Evolutionary conservation across 2,888 invertebrate species (phyloP).

Genomic region (Exephanes ischioxanthus): DNA sequence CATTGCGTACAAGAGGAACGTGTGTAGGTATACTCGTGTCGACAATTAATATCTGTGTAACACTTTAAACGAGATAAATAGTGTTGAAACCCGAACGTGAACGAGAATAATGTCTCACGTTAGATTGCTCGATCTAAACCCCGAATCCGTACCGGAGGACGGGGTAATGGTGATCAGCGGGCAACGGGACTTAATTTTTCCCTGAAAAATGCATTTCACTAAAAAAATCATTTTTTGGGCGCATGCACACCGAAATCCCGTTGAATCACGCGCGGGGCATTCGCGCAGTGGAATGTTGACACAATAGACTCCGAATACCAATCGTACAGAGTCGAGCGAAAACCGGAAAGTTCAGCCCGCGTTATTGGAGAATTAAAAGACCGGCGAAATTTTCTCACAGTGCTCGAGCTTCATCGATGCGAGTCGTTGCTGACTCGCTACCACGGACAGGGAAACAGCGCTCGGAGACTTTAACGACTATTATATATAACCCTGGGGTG

Average conservation of each 20-base stretch:
- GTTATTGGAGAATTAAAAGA: not conserved
- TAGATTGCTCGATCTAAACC: constrained; percentile 11
- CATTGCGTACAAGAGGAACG: constrained; percentile 5
- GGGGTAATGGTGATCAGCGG: no score
- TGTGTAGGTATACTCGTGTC: not conserved
- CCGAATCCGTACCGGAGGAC: no score
- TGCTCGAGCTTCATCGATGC: not conserved
- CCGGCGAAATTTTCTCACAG: not conserved
- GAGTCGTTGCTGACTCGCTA: not conserved
- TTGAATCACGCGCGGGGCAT: not conserved
- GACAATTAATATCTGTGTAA: constrained; percentile 11
- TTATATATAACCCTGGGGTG: not conserved
- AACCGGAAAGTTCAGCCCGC: not conserved
- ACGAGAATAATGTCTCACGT: constrained; percentile 8
- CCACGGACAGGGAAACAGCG: not conserved
- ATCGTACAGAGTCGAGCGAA: not conserved
- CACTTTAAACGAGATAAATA: constrained; percentile 8
- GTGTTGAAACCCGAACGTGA: not conserved
- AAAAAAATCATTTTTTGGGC: no score
- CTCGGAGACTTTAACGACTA: not conserved
- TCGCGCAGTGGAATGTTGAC: not conserved
- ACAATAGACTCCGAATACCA: not conserved
- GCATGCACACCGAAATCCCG: not conserved
- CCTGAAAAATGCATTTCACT: no score
- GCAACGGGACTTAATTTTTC: no score